Conservation (phyloP, 2,797 vertebrate species). For the Lithobates pipiens region DNA sequence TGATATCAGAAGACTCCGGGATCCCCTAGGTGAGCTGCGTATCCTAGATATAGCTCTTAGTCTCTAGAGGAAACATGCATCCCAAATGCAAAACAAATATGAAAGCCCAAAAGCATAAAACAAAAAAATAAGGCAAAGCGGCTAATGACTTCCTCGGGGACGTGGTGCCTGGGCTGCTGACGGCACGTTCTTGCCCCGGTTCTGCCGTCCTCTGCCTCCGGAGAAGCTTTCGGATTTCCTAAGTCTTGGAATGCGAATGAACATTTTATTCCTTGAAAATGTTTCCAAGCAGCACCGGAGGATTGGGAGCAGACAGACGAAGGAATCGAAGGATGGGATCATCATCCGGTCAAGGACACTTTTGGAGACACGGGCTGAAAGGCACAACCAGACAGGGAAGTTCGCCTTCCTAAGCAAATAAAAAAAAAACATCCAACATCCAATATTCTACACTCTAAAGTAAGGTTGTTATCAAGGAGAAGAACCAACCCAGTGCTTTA, state of each 20-base stretch:
- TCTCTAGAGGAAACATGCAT: background rate
- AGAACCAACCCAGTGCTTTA: no score
- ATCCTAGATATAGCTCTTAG: background rate
- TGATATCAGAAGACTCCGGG: background rate
- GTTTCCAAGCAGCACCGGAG: background rate
- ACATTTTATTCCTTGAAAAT: background rate
- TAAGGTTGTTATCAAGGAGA: no score
- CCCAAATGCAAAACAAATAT: slow-evolving; percentile 32
- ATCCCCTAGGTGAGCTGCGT: background rate
- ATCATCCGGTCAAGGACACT: slow-evolving; percentile 13
- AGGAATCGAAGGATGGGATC: background rate
- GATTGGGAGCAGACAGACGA: background rate
- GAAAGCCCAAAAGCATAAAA: slow-evolving; percentile 1
- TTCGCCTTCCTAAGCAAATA: no score
- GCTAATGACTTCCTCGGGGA: slow-evolving; percentile 43
- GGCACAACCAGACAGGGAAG: background rate
- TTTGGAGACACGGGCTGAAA: background rate
- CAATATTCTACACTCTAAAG: no score
- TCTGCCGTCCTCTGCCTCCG: background rate
- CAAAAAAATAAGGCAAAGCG: slow-evolving; percentile 18
- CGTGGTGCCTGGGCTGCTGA: background rate
- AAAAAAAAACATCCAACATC: no score
- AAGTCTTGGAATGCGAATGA: background rate
- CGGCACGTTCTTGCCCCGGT: slow-evolving; percentile 5
- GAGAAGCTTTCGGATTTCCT: background rate